Conservation (phyloP, 2,888 invertebrate species). For the Hypsopygia costalis region DNA sequence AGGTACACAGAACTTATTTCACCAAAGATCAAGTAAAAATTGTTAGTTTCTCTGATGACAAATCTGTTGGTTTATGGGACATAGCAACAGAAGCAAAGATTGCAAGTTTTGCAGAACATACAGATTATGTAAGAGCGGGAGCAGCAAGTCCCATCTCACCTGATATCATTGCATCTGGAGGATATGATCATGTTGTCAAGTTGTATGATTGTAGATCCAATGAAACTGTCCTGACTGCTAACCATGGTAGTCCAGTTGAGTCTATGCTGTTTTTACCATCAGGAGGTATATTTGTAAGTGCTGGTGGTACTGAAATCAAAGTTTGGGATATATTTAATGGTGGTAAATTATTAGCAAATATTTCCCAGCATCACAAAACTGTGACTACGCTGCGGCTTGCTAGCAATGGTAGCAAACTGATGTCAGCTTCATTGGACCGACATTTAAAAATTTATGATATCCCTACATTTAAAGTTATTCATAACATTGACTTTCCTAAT, state of each 20-base stretch:
- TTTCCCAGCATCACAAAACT: conserved; percentile 97
- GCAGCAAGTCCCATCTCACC: conserved; percentile 88
- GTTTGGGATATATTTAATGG: conserved; percentile 97
- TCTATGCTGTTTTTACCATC: conserved; percentile 92
- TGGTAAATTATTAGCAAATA: conserved; percentile 89
- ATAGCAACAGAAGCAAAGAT: conserved; percentile 90
- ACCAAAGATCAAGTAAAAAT: conserved; percentile 88
- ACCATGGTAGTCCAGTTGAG: conserved; percentile 95
- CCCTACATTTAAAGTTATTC: conserved; percentile 91
- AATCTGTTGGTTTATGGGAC: conserved; percentile 93
- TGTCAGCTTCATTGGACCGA: conserved; percentile 95
- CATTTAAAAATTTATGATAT: conserved; percentile 97
- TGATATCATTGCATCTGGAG: conserved; percentile 90
- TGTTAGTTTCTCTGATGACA: conserved; percentile 95
- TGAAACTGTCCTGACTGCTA: conserved; percentile 85
- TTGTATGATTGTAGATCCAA: conserved; percentile 92
- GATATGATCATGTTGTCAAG: conserved; percentile 93
- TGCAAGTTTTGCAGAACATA: conserved; percentile 83
- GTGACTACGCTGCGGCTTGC: conserved; percentile 93
- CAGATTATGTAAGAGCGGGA: conserved; percentile 92
- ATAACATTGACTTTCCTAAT: conserved; percentile 94
- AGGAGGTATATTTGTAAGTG: conserved; percentile 94
- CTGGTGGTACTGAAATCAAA: conserved; percentile 94
- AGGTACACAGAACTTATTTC: conserved; percentile 91
- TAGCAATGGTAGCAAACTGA: conserved; percentile 88